A percentile compares a stretch with the other conserved stretches of the same genome.
phyloP scores from a whole-genome alignment of 2,888 invertebrate species.

The Pristionchus fissidentatus region DNA sequence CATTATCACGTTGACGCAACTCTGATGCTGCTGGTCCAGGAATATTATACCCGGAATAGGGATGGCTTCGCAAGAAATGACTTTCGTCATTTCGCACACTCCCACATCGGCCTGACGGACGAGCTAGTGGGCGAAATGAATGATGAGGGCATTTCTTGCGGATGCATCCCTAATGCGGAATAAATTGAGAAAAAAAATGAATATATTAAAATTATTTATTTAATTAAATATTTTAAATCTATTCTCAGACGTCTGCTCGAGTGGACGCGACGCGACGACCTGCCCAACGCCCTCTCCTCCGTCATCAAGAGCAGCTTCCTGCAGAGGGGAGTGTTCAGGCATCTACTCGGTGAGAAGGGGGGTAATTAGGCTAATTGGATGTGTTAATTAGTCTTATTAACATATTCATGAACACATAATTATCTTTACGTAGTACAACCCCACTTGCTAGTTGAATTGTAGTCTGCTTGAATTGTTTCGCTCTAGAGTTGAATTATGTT shows the following conservation, averaged over 20 bases:
- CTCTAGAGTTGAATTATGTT: background rate
- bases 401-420: no score
- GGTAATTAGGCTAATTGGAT: background rate
- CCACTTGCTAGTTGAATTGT: background rate
- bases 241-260: slow-evolving; percentile 18
- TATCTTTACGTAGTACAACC: background rate
- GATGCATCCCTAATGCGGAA: no score
- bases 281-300: background rate
- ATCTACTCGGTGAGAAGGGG: background rate
- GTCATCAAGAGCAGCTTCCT: slow-evolving; percentile 43
- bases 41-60: no score
- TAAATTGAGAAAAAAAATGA: background rate
- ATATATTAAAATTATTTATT: background rate
- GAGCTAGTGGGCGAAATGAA: no score
- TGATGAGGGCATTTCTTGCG: no score
- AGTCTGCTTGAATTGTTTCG: background rate
- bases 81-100: no score
- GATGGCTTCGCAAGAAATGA: no score
- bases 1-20: no score
- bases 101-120: no score
- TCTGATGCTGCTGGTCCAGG: no score
- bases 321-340: slow-evolving; percentile 41
- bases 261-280: slow-evolving; percentile 20
- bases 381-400: background rate
- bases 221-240: no score